Evolutionary conservation across 2,797 vertebrate genomes (phyloP), one percentile per base, ranked within the genome.

Genomic region (Anabas testudineus): DNA sequence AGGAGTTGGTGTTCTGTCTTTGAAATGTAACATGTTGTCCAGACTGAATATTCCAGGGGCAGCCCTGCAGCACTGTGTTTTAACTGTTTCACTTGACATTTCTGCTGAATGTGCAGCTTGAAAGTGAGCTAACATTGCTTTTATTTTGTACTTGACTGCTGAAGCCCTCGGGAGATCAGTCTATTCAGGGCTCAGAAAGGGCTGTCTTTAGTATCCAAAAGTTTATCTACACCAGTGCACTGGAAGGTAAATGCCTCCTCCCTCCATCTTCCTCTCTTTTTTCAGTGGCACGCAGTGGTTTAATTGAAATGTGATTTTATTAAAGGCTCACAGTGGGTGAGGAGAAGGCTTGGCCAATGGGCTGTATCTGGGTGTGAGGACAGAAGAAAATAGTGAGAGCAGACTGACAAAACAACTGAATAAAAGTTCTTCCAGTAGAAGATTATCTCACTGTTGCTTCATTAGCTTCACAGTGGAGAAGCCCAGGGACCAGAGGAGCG

Each of bases 31-130:
- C n/a, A n/a, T n/a, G n/a, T n/a, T n/a, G n/a, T n/a, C n/a, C n/a
- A n/a, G n/a, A n/a, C n/a, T n/a, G n/a, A n/a, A n/a, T n/a, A n/a
- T n/a, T n/a, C n/a, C n/a, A n/a, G n/a, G n/a, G n/a, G n/a, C n/a
- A n/a, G n/a, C n/a, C 16, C 37, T 15, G 34, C 39, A 22, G 39
- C 10, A 15, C 54, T 57, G 34, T 5, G 18, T 54, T 9, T 37
- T 48, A 42, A 7, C 46, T 68, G 67, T 45, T 52, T 73, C 45
- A 55, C 32, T 22, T 81, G 65, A 61, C 52, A n/a, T 65, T 67
- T 74, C 32, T 82, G 79, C 73, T 74, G 73, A 82, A 58, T 71
- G 30, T n/a, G 70, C 79, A 77, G 51, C 67, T 55, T 30, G 16
- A 66, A 42, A 58, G 24, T 16, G 19, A 55, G 64, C 45, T 58